These are phyloP conservation scores for Odontamblyopus lacepedii DNA, from an alignment of 2,797 vertebrate species.

Conservation along the genomic window DNA sequence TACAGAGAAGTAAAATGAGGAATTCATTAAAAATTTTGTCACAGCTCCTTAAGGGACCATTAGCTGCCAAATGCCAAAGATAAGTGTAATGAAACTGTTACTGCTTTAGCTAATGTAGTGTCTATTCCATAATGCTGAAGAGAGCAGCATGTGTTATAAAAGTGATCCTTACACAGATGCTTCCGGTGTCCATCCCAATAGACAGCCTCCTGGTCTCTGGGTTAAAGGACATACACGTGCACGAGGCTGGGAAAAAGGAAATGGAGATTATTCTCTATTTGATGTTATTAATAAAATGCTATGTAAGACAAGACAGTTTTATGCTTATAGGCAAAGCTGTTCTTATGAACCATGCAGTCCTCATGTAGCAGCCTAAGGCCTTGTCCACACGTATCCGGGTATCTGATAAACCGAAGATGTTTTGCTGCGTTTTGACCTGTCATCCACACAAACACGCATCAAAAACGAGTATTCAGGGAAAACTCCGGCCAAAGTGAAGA, in stretches of 20 bases:
- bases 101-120: background rate
- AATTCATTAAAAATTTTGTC: no score
- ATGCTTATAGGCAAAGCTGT: no score
- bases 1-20: no score
- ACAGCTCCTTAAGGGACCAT: no score
- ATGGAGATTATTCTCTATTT: background rate
- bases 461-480: no score
- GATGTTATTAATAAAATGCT: no score
- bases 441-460: no score
- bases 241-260: slow-evolving; percentile 80
- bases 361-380: background rate
- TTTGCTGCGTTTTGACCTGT: no score
- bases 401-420: no score
- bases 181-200: slow-evolving; percentile 93
- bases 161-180: slow-evolving; percentile 87
- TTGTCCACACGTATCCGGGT: no score
- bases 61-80: background rate
- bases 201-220: slow-evolving; percentile 96
- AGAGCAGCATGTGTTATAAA: slow-evolving; percentile 5
- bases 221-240: slow-evolving; percentile 98
- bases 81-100: background rate
- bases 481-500: no score
- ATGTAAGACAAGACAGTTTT: no score
- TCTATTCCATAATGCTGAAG: background rate
- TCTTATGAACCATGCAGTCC: background rate